Conservation (phyloP, 2,888 invertebrate species). For the Hartigia nigra region DNA sequence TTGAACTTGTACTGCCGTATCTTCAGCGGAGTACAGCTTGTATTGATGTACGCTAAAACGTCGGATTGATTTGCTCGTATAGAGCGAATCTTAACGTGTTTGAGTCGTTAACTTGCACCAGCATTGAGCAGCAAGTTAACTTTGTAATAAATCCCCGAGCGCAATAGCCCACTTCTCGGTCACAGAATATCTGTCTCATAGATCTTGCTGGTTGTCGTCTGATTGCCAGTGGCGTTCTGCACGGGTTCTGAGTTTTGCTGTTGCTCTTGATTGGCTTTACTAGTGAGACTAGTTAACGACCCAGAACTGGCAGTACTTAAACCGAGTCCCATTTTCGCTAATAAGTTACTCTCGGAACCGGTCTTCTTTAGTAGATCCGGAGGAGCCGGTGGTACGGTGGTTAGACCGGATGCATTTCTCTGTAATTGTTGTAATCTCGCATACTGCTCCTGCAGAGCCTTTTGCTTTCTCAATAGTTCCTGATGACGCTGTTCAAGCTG, state of each 20-base stretch:
- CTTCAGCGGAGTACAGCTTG: background rate
- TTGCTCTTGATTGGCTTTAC: conserved; percentile 48
- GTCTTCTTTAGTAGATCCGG: conserved; percentile 82
- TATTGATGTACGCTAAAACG: background rate
- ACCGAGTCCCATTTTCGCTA: conserved; percentile 84
- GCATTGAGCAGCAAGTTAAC: conserved; percentile 18
- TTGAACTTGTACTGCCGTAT: background rate
- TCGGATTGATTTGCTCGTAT: conserved; percentile 27
- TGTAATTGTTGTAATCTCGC: conserved; percentile 89
- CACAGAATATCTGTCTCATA: conserved; percentile 96
- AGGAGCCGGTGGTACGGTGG: conserved; percentile 72
- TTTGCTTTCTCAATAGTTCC: conserved; percentile 88
- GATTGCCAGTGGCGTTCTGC: conserved; percentile 28
- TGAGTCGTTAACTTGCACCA: conserved; percentile 43
- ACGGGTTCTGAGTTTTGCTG: conserved; percentile 39
- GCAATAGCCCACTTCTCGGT: conserved; percentile 65
- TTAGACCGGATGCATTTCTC: conserved; percentile 75
- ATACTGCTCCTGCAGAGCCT: conserved; percentile 91
- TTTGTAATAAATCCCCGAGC: background rate
- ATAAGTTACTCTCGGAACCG: conserved; percentile 87
- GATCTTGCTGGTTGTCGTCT: conserved; percentile 80
- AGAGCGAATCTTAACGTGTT: conserved; percentile 18
- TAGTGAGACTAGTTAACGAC: conserved; percentile 73
- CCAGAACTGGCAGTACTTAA: conserved; percentile 71
- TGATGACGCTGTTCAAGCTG: conserved; percentile 89